Evolutionary conservation across 2,888 invertebrate species (phyloP).

Genomic region (Callinectes sapidus): DNA sequence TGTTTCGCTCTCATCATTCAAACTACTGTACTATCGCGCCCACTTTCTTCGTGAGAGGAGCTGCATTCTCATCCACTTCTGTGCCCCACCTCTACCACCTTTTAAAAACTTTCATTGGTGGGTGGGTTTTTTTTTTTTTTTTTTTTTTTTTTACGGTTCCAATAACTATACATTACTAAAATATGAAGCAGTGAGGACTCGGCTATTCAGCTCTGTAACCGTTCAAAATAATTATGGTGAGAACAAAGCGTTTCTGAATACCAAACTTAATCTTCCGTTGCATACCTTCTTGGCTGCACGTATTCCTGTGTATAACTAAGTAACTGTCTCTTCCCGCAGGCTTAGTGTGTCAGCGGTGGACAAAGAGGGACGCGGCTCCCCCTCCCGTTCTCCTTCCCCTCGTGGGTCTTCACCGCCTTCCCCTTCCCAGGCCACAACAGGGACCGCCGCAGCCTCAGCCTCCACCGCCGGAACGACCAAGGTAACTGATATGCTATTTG

Average conservation of each 20-base stretch:
- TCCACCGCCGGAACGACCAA: background rate
- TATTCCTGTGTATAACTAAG: background rate
- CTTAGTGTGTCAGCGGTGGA: conserved; percentile 50
- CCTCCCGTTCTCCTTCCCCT: background rate
- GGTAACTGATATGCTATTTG: background rate
- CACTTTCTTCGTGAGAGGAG: background rate
- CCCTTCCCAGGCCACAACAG: background rate
- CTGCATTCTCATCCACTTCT: background rate
- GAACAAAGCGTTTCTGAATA: no score
- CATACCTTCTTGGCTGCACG: background rate
- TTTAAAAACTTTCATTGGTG: no score
- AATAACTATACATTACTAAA: no score
- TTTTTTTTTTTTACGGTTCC: no score
- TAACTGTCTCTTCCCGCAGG: background rate
- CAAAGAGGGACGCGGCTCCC: conserved; percentile 38
- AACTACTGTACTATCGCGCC: background rate
- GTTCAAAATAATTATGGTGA: no score
- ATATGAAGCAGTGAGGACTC: no score
- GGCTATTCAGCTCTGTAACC: no score
- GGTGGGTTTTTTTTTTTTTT: no score
- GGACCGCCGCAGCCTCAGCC: background rate
- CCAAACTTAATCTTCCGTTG: no score
- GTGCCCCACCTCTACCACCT: no score
- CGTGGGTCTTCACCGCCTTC: conserved; percentile 26
- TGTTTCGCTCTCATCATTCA: background rate